A percentile compares a stretch with the other conserved stretches of the same genome.
These are phyloP conservation scores for Lamproptera curius DNA, from an alignment of 2,888 invertebrate genomes.

Conservation along the genomic window DNA sequence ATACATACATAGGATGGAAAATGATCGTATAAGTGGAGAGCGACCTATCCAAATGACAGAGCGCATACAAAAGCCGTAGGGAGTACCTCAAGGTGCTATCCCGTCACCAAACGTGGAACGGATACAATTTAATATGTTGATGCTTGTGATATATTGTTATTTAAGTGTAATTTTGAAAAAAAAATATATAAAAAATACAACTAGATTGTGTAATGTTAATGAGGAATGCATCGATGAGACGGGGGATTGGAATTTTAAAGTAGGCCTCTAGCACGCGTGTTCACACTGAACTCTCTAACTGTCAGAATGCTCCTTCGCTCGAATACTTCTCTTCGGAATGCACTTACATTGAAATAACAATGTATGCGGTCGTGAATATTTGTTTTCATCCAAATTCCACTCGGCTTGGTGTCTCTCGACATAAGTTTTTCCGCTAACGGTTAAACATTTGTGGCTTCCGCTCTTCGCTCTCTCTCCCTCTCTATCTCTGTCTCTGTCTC, in stretches of 20 bases:
- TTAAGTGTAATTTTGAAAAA: constrained; percentile 75
- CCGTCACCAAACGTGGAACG: constrained; percentile 29
- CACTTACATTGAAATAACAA: constrained; percentile 75
- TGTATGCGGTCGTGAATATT: constrained; percentile 59
- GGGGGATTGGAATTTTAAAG: constrained; percentile 35
- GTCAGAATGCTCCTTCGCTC: constrained; percentile 38
- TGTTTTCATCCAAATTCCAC: constrained; percentile 76
- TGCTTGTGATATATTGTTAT: constrained; percentile 78
- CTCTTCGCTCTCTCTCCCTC: constrained; percentile 39
- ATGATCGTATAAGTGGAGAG: constrained; percentile 39
- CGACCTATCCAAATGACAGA: constrained; percentile 41
- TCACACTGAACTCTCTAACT: constrained; percentile 39
- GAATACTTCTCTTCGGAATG: constrained; percentile 31
- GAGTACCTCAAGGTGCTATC: constrained; percentile 28
- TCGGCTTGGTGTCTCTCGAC: constrained; percentile 31
- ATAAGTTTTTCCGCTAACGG: constrained; percentile 6
- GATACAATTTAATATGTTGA: constrained; percentile 68
- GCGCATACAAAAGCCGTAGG: constrained; percentile 45
- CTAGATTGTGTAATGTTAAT: constrained; percentile 62
- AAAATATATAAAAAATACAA: constrained; percentile 60
- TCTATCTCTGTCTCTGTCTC: too few species aligned
- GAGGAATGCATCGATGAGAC: constrained; percentile 31
- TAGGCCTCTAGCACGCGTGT: constrained; percentile 67
- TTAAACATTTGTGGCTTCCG: constrained; percentile 33
- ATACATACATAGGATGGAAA: constrained; percentile 68